Evolutionary conservation across 2,113 vertebrate genomes (phyloP).

Genomic region (Neogobius melanostomus): DNA sequence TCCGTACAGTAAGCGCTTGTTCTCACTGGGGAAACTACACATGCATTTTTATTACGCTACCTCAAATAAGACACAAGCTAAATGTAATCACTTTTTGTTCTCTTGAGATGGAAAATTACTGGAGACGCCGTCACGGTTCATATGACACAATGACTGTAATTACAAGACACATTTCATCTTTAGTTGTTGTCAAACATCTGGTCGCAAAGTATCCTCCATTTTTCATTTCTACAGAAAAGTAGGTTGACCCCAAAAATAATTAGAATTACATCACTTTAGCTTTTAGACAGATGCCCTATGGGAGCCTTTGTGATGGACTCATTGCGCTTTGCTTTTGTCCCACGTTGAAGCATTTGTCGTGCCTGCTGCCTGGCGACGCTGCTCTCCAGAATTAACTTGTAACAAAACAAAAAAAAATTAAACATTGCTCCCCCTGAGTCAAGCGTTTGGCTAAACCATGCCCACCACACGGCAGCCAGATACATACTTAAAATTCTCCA

Average conservation of each 20-base stretch:
- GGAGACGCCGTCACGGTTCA: no score
- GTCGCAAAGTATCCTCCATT: background rate
- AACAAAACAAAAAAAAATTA: constrained; percentile 16
- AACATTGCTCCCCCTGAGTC: constrained; percentile 31
- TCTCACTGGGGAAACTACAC: background rate
- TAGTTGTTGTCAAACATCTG: background rate
- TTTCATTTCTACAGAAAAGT: background rate
- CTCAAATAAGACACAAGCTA: background rate
- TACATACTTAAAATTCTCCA: constrained; percentile 12
- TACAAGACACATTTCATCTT: background rate
- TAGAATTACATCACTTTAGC: background rate
- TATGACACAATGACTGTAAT: constrained; percentile 1
- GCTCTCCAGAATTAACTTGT: constrained; percentile 21
- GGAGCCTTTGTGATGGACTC: background rate
- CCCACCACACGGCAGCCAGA: constrained; percentile 10
- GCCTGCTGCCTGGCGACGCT: constrained; percentile 40
- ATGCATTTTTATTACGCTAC: background rate
- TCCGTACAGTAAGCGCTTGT: background rate
- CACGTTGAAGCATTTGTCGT: constrained; percentile 29
- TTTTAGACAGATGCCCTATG: background rate
- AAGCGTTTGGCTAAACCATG: constrained; percentile 21
- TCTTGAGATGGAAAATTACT: background rate
- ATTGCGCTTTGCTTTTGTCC: constrained; percentile 20
- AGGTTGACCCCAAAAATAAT: constrained; percentile 7
- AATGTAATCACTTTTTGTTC: background rate